phyloP scores from a whole-genome alignment of 2,797 vertebrate species.

The Spinibarbus caldwelli region DNA sequence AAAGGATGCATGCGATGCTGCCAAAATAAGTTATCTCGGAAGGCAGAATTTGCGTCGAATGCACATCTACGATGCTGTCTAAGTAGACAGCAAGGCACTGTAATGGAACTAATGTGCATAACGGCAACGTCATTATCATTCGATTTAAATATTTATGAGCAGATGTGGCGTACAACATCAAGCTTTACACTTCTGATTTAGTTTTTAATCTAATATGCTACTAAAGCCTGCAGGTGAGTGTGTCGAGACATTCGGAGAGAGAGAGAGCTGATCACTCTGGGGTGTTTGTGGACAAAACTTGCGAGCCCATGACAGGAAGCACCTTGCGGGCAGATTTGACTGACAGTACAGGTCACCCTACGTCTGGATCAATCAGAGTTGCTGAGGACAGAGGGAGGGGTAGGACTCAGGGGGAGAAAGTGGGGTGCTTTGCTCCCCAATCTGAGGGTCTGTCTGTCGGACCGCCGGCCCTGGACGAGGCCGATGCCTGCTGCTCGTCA shows the following conservation, averaged over 20 bases:
- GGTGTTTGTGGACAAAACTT: too few relatives aligned
- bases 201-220: constrained; percentile 42
- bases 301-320: constrained; percentile 52
- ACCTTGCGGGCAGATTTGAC: constrained; percentile 56
- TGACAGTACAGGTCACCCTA: constrained; percentile 59
- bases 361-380: constrained; percentile 65
- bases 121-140: constrained; percentile 23
- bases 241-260: constrained; percentile 7
- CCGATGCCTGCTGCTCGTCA: constrained; percentile 49
- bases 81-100: constrained; percentile 13
- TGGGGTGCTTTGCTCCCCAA: constrained; percentile 39
- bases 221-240: constrained; percentile 26
- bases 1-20: neutral
- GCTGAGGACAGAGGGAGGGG: constrained; percentile 43
- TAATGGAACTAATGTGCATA: constrained; percentile 26
- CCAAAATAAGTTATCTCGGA: neutral
- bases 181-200: constrained; percentile 40
- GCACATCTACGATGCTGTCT: constrained; percentile 11
- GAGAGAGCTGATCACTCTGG: constrained; percentile 3
- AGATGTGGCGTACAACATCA: constrained; percentile 29
- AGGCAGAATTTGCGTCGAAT: neutral
- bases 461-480: constrained; percentile 33
- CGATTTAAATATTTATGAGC: constrained; percentile 47
- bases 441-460: constrained; percentile 26
- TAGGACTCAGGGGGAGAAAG: constrained; percentile 38